A percentile compares a stretch with the other conserved stretches of the same genome.
Evolutionary conservation across 2,113 vertebrate species (phyloP).

Genomic region (Odontophorus gujanensis): DNA sequence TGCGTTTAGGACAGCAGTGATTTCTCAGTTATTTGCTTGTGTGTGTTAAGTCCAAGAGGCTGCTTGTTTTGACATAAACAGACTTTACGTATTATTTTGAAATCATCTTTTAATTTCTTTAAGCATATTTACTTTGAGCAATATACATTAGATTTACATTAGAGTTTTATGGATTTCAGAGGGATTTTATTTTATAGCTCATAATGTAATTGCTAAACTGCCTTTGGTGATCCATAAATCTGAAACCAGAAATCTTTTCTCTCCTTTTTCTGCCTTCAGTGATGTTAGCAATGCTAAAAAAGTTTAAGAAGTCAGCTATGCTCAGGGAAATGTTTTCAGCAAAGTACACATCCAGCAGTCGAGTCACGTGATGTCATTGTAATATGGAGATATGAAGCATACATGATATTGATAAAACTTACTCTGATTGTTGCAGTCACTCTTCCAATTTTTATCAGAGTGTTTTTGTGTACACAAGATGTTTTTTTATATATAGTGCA

Average conservation of each 20-base stretch:
- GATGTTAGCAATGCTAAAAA: not conserved
- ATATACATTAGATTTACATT: slow-evolving; percentile 4
- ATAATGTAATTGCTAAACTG: slow-evolving; percentile 36
- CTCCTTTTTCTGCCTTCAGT: not conserved
- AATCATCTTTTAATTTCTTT: not conserved
- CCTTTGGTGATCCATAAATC: slow-evolving; percentile 2
- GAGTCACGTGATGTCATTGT: not conserved
- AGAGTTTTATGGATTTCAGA: slow-evolving; percentile 44
- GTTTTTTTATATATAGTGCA: not conserved
- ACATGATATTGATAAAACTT: not conserved
- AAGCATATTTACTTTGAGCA: slow-evolving; percentile 37
- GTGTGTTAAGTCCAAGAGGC: not conserved
- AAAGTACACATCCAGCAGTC: not conserved
- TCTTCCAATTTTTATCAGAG: not conserved
- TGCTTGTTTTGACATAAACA: slow-evolving; percentile 36
- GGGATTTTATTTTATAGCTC: slow-evolving; percentile 26
- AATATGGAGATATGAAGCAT: not conserved
- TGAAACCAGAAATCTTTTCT: not conserved
- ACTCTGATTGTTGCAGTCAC: not conserved
- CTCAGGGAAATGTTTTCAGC: not conserved
- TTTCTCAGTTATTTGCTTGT: not conserved
- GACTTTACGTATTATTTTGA: not conserved
- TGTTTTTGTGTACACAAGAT: not conserved
- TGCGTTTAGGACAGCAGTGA: not conserved
- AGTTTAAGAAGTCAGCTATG: not conserved